A percentile compares a stretch with the other conserved stretches of the same genome.
Evolutionary conservation across 2,113 vertebrate species (phyloP).

Genomic region (Uria lomvia): DNA sequence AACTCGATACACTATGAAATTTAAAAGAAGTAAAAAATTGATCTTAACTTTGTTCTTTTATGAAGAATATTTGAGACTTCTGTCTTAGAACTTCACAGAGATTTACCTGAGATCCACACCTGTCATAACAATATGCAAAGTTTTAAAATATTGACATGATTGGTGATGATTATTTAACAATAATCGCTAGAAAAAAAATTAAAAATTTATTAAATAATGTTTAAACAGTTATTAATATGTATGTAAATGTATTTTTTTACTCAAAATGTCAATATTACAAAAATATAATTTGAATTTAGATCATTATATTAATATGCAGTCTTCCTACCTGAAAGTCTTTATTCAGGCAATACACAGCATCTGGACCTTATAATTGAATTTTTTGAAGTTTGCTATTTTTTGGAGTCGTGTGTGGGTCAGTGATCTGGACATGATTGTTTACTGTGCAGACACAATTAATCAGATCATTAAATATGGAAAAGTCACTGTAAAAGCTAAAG

Average conservation of each 20-base stretch:
- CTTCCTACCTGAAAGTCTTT: conserved; percentile 1
- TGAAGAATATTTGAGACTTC: not conserved
- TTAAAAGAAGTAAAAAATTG: not conserved
- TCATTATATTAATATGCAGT: conserved; percentile 22
- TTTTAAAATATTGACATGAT: not conserved
- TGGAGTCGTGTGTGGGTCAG: conserved; percentile 26
- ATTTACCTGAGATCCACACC: not conserved
- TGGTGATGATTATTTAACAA: not conserved
- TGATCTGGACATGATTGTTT: not conserved
- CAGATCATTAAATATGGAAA: conserved; percentile 60
- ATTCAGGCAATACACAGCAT: conserved; percentile 8
- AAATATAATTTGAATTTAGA: not conserved
- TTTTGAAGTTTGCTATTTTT: conserved; percentile 27
- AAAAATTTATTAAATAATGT: not conserved
- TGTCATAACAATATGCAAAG: not conserved
- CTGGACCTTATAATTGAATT: conserved; percentile 43
- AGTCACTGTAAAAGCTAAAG: conserved; percentile 24
- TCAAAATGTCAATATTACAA: not conserved
- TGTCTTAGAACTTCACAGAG: not conserved
- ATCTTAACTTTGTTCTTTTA: not conserved
- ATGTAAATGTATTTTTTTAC: not conserved
- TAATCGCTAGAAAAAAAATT: not conserved
- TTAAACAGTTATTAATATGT: not conserved
- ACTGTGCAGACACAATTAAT: conserved; percentile 33
- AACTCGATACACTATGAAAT: not conserved